Percentiles rank a stretch among this genome's conserved stretches.
Conservation (phyloP, 2,797 vertebrate species). For the Oreochromis mossambicus region DNA sequence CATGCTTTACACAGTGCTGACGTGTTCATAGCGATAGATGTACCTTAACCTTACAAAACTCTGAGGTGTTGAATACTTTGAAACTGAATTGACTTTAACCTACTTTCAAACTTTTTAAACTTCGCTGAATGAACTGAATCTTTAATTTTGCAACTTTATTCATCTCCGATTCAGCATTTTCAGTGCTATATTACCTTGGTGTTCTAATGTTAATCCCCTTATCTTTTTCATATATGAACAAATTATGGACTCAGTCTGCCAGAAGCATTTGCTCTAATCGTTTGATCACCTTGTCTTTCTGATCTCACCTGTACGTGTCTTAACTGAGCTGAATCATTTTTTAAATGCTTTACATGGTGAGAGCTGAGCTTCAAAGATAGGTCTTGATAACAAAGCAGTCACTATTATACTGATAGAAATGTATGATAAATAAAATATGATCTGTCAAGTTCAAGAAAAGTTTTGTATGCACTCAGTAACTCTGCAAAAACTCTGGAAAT, state of each 20-base stretch:
- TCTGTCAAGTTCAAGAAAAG: background rate
- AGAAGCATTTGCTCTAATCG: background rate
- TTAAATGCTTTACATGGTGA: background rate
- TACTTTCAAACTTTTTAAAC: constrained; percentile 23
- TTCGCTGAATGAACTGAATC: background rate
- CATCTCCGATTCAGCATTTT: constrained; percentile 23
- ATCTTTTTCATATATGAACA: background rate
- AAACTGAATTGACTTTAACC: constrained; percentile 7
- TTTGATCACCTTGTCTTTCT: constrained; percentile 16
- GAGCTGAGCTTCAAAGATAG: background rate
- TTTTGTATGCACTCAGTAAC: background rate
- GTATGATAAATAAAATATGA: background rate
- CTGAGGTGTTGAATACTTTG: background rate
- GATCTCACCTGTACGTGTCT: background rate
- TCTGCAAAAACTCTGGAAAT: background rate
- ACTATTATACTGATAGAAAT: background rate
- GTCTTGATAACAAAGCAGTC: background rate
- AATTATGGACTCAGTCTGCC: constrained; percentile 15
- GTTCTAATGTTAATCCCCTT: background rate
- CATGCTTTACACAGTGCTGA: constrained; percentile 19
- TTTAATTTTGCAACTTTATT: background rate
- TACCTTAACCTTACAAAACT: background rate
- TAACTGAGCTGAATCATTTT: background rate
- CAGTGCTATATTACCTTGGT: background rate
- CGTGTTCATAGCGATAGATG: background rate